Base-by-base conservation (phyloP, 2,797 vertebrate species). In the Holocentrus rufus region DNA sequence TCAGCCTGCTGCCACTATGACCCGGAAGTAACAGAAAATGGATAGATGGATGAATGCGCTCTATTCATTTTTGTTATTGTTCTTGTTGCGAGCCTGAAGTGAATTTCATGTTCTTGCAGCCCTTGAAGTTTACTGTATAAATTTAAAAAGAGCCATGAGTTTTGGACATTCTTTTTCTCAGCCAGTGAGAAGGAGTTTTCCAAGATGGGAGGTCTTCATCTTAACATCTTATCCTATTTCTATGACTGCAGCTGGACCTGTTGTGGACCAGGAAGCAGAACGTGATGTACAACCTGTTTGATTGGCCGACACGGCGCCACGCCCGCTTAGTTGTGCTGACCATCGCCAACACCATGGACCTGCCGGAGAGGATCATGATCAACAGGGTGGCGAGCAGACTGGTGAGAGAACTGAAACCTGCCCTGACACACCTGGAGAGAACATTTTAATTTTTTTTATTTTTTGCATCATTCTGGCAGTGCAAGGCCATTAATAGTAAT, bases 261-360 rank as follows among this genome's bases (percentile, higher is more conserved):
- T 77, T 99, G 31, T 99, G 97, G 97, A 99, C 97, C 20, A 93
- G 95, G 82, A 99, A 98, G 82, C 98, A 99, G 93, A 95, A 98
- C 0, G 94, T 99, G 23, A 94, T 99, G 95, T 99, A 99, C 86
- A 97, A 96, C 74, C 93, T 99, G 67, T 98, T 99, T 66, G 96
- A 99, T 76, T 99, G 98, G 97, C 97, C 98, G 2, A 95, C 96
- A 15, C 92, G 95, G 11, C 95, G 95, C n/a, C 91, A 95, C 18
- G 95, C 97, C 27, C 96, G 84, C 66, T 91, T 99, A 75, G 96
- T 99, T 76, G 96, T 99, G 27, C 91, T 99, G 82, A 94, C 98
- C 64, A 96, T 99, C 56, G 98, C 98, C 59, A 99, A 99, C 92
- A 99, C 98, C 56, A 98, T 99, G 97, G 98, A 99, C 91, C 93